These are phyloP conservation scores for Cheilosia soror DNA, from an alignment of 2,888 invertebrate species.

Conservation along the genomic window DNA sequence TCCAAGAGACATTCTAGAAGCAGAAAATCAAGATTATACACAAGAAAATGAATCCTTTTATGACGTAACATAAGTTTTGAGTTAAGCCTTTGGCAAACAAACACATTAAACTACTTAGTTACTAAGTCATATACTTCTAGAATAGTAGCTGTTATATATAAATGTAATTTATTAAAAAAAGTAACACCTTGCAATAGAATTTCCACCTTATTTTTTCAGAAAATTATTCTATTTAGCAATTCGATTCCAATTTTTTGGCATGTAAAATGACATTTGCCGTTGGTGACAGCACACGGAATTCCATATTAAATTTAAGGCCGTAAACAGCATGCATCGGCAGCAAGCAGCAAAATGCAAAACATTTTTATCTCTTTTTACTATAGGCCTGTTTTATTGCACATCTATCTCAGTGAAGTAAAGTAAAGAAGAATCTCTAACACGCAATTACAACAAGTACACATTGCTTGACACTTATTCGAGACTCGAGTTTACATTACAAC, in stretches of 20 bases:
- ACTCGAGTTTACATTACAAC: too few species aligned
- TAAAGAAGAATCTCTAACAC: too few species aligned
- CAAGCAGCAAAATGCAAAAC: too few species aligned
- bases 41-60: constrained; percentile 24
- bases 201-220: constrained; percentile 1
- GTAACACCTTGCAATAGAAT: constrained; percentile 31
- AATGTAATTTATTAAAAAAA: background rate
- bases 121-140: background rate
- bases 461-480: too few species aligned
- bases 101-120: background rate
- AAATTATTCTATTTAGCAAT: constrained; percentile 31
- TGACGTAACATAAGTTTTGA: constrained; percentile 79
- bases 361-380: too few species aligned
- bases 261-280: constrained; percentile 11
- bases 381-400: too few species aligned
- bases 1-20: constrained; percentile 85
- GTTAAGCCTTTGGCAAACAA: too few species aligned
- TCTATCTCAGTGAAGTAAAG: too few species aligned
- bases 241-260: constrained; percentile 25
- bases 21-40: background rate
- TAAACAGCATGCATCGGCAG: background rate
- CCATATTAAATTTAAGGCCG: background rate
- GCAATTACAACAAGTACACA: too few species aligned
- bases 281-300: constrained; percentile 12
- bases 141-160: background rate